Conservation (phyloP, 2,113 vertebrate species). For the Euleptes europaea region DNA sequence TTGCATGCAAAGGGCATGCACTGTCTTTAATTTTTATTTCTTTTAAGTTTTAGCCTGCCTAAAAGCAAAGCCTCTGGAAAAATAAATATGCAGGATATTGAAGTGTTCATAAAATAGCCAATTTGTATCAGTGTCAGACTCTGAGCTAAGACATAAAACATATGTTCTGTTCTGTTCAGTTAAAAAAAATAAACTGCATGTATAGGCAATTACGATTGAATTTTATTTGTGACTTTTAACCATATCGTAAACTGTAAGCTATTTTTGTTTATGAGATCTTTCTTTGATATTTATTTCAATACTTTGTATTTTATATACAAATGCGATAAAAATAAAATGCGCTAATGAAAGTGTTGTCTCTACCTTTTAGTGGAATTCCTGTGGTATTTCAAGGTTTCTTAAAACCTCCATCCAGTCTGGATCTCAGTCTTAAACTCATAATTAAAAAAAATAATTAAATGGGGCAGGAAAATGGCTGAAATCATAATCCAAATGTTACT, state of each 20-base stretch:
- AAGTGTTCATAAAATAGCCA: not conserved
- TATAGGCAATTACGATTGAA: too few relatives aligned
- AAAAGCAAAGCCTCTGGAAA: not conserved
- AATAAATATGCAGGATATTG: not conserved
- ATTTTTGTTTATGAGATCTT: too few relatives aligned
- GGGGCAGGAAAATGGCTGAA: not conserved
- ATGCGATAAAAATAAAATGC: not conserved
- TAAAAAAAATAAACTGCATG: too few relatives aligned
- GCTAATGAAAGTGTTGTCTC: fast-evolving
- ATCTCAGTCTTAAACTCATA: not conserved
- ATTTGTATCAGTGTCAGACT: not conserved
- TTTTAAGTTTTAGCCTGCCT: not conserved
- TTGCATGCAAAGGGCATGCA: not conserved
- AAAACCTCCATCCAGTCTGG: not conserved
- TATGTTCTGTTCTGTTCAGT: not conserved
- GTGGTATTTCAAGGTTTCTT: not conserved
- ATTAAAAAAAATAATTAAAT: not conserved
- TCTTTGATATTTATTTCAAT: too few relatives aligned
- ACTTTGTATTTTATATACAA: too few relatives aligned
- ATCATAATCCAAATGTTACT: not conserved
- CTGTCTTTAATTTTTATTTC: not conserved
- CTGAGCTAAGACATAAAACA: too few relatives aligned
- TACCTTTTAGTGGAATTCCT: not conserved
- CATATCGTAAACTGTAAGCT: too few relatives aligned
- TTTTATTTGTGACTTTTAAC: too few relatives aligned